These are phyloP conservation scores for Fratercula arctica DNA, from an alignment of 2,797 vertebrate genomes.

Conservation along the genomic window DNA sequence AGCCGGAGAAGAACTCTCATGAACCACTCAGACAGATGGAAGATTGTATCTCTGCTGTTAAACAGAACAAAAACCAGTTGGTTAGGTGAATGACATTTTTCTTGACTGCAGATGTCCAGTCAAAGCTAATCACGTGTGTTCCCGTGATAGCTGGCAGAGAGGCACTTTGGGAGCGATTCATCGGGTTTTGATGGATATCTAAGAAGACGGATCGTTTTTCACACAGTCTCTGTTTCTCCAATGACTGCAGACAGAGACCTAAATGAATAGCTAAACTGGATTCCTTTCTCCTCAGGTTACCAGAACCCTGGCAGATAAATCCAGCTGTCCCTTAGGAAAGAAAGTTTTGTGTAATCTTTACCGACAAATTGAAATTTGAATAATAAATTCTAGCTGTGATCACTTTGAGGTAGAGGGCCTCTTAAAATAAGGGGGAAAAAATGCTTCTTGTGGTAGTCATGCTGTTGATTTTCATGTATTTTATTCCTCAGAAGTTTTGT, in stretches of 20 bases:
- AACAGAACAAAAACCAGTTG: neutral
- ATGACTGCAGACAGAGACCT: neutral
- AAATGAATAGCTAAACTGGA: neutral
- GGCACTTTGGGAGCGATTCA: neutral
- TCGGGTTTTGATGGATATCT: neutral
- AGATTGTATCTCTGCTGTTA: neutral
- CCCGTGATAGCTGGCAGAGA: neutral
- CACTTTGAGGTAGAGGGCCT: neutral
- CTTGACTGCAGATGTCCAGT: neutral
- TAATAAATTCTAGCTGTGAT: neutral
- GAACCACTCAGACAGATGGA: neutral
- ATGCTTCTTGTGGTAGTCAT: neutral
- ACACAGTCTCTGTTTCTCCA: neutral
- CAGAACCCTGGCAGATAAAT: neutral
- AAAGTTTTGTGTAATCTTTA: neutral
- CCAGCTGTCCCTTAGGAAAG: neutral
- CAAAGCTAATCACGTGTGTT: neutral
- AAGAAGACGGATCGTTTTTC: neutral
- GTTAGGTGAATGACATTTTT: neutral
- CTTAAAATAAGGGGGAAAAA: neutral
- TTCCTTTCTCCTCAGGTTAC: slow-evolving; percentile 7
- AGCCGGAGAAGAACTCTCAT: neutral
- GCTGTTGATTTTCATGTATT: neutral
- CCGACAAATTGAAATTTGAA: neutral
- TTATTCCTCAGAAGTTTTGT: neutral